Base-by-base conservation (phyloP, 1,140 invertebrate genomes). In the Helicoverpa armigera region DNA sequence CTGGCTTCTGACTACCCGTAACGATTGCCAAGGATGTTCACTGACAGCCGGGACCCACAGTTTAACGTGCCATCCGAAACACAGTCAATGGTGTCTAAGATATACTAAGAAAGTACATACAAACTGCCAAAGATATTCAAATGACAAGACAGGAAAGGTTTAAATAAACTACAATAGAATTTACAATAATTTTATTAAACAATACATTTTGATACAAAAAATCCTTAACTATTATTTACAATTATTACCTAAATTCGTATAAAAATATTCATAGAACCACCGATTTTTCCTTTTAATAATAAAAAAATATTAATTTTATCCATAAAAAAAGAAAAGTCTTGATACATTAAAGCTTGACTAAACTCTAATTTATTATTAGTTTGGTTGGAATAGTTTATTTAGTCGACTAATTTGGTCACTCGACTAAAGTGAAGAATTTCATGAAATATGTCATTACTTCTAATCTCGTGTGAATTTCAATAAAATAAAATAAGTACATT, bases 341-440 rank as follows among this genome's bases (percentile, higher is more conserved):
- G 18, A 53, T 51, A 35, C 23, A 70, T 83, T 83, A 84, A 84
- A 84, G 80, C 83, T 82, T 82, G 60, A 67, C 29, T 77, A 54
- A 77, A 77, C 18, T 67, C 75, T 77, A 77, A 61, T 61, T 60
- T 23, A 13, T 9, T n/a, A 72, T 60, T 51, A n/a, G 73, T 76
- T 76, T 76, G 73, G 60, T 76, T 76, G 43, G 13, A 76, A 23
- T 63, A 63, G 73, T 18, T 48, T 23, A 51, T 48, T 50, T 50
- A 50, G 16, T 58, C 65, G 65, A 69, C 35, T 69, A 69, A 69
- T 50, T 23, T 69, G 16, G 9, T n/a, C 1, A 50, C 51, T 48
- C 43, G 43, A 50, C 65, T 50, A 69, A 69, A 18, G 11, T 11
- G 16, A 16, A 18, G 18, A 5, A 50, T 18, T 43, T 43, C 13